Evolutionary conservation across 2,113 vertebrate genomes (phyloP), one percentile per base, ranked within the genome.

Genomic region (Ramphastos sulfuratus): DNA sequence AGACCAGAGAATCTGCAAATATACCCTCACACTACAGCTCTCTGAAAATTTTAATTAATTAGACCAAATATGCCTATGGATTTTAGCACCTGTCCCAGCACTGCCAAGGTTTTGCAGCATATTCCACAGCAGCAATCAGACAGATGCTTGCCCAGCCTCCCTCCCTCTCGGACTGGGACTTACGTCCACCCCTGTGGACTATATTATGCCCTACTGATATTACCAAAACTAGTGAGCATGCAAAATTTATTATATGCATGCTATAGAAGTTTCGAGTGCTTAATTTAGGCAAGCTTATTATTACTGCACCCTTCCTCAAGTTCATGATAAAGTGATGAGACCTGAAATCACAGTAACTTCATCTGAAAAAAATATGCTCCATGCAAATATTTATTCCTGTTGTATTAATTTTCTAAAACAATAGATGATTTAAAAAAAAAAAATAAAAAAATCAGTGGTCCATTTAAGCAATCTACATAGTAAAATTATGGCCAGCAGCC

Each of bases 351-450:
- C 19, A 35, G 35, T 2, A 28, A 30, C 35, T 69, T 28, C 58
- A 81, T 12, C 89, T 82, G 95, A 81, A 96, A 92, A 90, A 95
- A 94, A 85, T 90, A 87, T 74, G 80, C 39, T 79, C 90, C 60
- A 52, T 80, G 92, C 85, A 95, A 94, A 52, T 90, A 87, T 94
- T 96, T 95, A n/a, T 81, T 95, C 87, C 93, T 65, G 46, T 76
- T 95, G 92, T 89, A 96, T 96, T 95, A 89, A 87, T 93, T 95
- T 91, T 92, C 76, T 84, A 81, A 96, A 97, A 77, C 79, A 72
- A 89, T 30, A 94, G 24, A 86, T 52, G 81, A 90, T 85, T 72
- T 72, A 81, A 95, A 82, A 96, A 96, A 94, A 92, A 74, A 79
- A 93, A 4, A 25, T 87, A 94, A 92, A 74, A 79, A 93, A 4